Base-by-base conservation (phyloP, 2,797 vertebrate genomes). In the Scarus forsteni region DNA sequence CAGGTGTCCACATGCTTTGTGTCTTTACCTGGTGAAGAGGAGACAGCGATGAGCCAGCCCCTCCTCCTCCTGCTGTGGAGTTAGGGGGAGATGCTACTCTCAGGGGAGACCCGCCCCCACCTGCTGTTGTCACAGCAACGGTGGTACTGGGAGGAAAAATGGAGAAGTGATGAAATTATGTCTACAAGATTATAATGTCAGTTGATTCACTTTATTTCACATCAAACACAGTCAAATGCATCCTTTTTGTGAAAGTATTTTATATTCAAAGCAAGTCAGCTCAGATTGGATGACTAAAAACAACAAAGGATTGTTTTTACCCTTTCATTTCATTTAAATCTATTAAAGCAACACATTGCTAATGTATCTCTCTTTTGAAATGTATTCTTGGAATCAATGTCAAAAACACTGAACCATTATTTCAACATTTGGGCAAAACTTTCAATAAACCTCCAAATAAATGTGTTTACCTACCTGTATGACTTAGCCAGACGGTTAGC, bases 401-500 rank as follows among this genome's bases (percentile, higher is more conserved):
- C 11, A 16, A 18, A 48, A 48, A 48, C 14, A 62, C 48, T 50
- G 66, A 3, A 44, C 57, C 3, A 60, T 54, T 48, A 59, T 34
- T 34, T 19, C 18, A 60, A 27, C 27, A 27, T 27, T 4, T 27
- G 2, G 27, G 27, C 27, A 27, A 27, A 27, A 27, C 27, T 27
- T 27, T 27, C 27, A 2, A 27, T 27, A 27, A 27, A 4, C 27
- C 27, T 69, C 40, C 39, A 12, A 60, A 34, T 45, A 27, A 50
- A 6, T 38, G 59, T 12, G 8, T 2, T 16, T 19, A 7, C 51
- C 13, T 81, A 93, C 96, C 98, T 98, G 95, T 97, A 98, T 77
- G 98, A 98, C 93, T 98, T 98, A 85, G 98, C 97, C 85, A 98
- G 95, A 53, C 98, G 95, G 88, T 93, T 96, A 65, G 73, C 80